Percentiles rank a stretch among this genome's conserved stretches.
Evolutionary conservation across 1,140 invertebrate species (phyloP).

Genomic region (Sitodiplosis mosellana): DNA sequence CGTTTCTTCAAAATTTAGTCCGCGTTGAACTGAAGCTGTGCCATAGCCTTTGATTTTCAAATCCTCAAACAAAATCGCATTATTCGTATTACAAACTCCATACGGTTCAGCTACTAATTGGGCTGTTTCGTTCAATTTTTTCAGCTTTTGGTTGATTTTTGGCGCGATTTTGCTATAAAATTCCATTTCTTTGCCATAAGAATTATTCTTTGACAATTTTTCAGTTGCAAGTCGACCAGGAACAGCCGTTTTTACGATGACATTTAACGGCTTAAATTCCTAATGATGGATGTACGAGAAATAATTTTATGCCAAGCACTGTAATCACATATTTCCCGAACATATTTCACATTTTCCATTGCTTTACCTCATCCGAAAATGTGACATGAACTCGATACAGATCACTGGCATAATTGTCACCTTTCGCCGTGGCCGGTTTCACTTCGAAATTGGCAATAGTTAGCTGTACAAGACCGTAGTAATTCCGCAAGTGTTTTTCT

Average conservation of each 20-base stretch:
- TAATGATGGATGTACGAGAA: too few relatives aligned
- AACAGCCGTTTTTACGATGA: too few relatives aligned
- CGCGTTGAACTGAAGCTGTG: conserved; percentile 31
- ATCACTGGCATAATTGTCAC: conserved; percentile 21
- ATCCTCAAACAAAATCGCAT: conserved; percentile 20
- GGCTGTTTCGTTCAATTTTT: conserved; percentile 13
- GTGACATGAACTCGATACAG: conserved; percentile 13
- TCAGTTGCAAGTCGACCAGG: too few relatives aligned
- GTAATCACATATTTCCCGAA: too few relatives aligned
- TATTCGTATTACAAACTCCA: conserved; percentile 13
- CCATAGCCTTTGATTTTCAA: conserved; percentile 13
- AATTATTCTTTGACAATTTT: too few relatives aligned
- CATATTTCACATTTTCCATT: too few relatives aligned
- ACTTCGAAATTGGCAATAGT: conserved; percentile 10
- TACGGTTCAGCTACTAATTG: conserved; percentile 18
- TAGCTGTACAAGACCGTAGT: conserved; percentile 11
- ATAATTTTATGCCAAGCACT: too few relatives aligned
- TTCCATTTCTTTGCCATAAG: too few relatives aligned
- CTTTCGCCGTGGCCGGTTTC: conserved; percentile 17
- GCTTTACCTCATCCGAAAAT: too few relatives aligned
- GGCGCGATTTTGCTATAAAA: too few relatives aligned
- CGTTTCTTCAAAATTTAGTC: conserved; percentile 30
- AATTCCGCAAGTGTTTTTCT: conserved; percentile 10
- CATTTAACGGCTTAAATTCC: too few relatives aligned
- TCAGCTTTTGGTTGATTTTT: conserved; percentile 13